Percentiles rank a stretch among this genome's conserved stretches.
phyloP scores from a whole-genome alignment of 2,113 vertebrate genomes.

The Seriola dumerili region DNA sequence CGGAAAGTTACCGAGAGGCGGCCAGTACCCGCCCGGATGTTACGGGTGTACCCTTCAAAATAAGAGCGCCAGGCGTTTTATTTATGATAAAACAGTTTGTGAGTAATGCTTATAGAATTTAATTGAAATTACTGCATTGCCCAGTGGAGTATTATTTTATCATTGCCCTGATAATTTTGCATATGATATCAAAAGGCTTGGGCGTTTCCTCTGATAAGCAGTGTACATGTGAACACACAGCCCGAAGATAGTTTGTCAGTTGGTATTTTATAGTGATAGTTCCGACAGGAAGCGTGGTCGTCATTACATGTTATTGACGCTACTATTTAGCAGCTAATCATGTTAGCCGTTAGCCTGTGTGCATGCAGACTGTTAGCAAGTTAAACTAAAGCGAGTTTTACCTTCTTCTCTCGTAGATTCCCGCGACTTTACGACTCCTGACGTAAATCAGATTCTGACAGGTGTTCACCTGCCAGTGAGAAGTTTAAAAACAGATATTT shows the following conservation, averaged over 20 bases:
- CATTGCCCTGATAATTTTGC: too few relatives aligned
- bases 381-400: slow-evolving; percentile 12
- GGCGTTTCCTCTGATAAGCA: too few relatives aligned
- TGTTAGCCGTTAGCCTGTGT: slow-evolving; percentile 61
- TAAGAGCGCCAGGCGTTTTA: slow-evolving; percentile 29
- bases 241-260: background rate
- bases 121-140: too few relatives aligned
- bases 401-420: slow-evolving; percentile 25
- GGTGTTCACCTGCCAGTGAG: background rate
- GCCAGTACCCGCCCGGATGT: slow-evolving; percentile 39
- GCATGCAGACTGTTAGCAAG: slow-evolving; percentile 29
- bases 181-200: too few relatives aligned
- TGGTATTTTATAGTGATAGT: slow-evolving; percentile 50
- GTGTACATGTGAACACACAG: too few relatives aligned
- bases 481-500: slow-evolving; percentile 6
- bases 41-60: slow-evolving; percentile 39
- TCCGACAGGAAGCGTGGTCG: slow-evolving; percentile 21
- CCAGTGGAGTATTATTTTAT: too few relatives aligned
- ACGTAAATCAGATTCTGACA: fast-evolving
- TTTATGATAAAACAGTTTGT: too few relatives aligned
- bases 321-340: slow-evolving; percentile 2
- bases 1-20: slow-evolving; percentile 35
- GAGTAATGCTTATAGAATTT: too few relatives aligned
- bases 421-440: background rate
- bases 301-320: background rate